Base-by-base conservation (phyloP, 1,140 invertebrate genomes). In the Lysiphlebus fabarum region DNA sequence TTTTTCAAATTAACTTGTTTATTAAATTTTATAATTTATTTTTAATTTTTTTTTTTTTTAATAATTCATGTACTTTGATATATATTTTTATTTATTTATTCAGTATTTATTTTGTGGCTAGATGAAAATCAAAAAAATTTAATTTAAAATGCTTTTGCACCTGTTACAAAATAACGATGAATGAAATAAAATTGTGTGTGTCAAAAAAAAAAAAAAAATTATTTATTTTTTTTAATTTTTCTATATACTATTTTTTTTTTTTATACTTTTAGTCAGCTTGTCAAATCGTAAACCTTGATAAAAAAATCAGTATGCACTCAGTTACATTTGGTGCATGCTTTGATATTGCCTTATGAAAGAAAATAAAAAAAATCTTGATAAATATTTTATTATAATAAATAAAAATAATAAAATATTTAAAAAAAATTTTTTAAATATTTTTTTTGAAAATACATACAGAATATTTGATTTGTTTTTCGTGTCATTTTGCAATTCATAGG, bases 191-290 rank as follows among this genome's bases (percentile, higher is more conserved):
- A 26, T 26, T 26, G 17, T 26, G 17, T 26, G 17, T 26, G 17
- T 26, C 17, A 26, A 26, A 26, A 1, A n/a, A n/a, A n/a, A n/a
- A n/a, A n/a, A n/a, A n/a, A n/a, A 26, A 0, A 2, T 26, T 26
- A 2, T 26, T 26, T 17, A 1, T 17, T 26, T 26, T 26, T 26
- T 26, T 26, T 26, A 26, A 26, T 26, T 26, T 26, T 26, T 26
- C 17, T 26, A 26, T 26, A 26, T 26, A 26, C 4, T 26, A 2
- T 26, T 26, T 26, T 26, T 26, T 26, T 26, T 26, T 26, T 26
- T 26, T 36, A 51, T 36, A 34, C 38, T 51, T n/a, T 37, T 36
- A 51, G 49, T 38, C 49, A 51, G 49, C 49, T 51, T 51, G 49
- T 51, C 12, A 36, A n/a, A 51, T 51, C 49, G 49, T 51, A 51